Evolutionary conservation across 2,888 invertebrate genomes (phyloP).

Genomic region (Nebria brevicollis): DNA sequence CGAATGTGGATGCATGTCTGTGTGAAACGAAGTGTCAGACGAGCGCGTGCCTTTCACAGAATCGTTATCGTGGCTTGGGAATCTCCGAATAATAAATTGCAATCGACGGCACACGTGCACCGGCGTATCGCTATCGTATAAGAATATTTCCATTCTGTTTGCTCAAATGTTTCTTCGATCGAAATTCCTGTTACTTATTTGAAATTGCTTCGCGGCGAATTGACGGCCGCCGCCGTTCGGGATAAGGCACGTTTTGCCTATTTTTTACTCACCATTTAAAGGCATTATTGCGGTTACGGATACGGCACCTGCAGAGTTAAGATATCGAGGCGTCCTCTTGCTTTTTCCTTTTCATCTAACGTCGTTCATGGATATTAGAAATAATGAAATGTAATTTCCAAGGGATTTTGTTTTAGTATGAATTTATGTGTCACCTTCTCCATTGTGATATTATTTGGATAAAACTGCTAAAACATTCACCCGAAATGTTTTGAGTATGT

Average conservation of each 20-base stretch:
- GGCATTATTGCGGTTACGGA: constrained; percentile 34
- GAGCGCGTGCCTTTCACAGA: background rate
- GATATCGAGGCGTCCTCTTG: background rate
- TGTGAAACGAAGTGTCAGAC: background rate
- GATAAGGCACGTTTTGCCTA: constrained; percentile 39
- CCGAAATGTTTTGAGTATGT: too few relatives aligned
- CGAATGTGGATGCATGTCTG: background rate
- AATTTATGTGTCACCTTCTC: background rate
- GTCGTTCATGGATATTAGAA: constrained; percentile 16
- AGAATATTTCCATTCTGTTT: constrained; percentile 25
- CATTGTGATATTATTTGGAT: background rate
- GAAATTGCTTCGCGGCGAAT: constrained; percentile 31
- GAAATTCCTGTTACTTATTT: constrained; percentile 31
- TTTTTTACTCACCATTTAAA: constrained; percentile 34
- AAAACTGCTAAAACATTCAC: too few relatives aligned
- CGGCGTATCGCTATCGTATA: background rate
- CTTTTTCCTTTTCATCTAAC: background rate
- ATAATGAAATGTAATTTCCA: constrained; percentile 14
- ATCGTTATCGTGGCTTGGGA: background rate
- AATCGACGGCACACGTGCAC: background rate
- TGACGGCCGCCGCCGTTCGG: constrained; percentile 5
- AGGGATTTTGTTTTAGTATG: background rate
- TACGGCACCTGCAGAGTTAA: constrained; percentile 26
- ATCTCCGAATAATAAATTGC: background rate
- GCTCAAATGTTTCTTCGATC: constrained; percentile 26